Evolutionary conservation across 2,888 invertebrate species (phyloP).

Genomic region (Sepiola atlantica): DNA sequence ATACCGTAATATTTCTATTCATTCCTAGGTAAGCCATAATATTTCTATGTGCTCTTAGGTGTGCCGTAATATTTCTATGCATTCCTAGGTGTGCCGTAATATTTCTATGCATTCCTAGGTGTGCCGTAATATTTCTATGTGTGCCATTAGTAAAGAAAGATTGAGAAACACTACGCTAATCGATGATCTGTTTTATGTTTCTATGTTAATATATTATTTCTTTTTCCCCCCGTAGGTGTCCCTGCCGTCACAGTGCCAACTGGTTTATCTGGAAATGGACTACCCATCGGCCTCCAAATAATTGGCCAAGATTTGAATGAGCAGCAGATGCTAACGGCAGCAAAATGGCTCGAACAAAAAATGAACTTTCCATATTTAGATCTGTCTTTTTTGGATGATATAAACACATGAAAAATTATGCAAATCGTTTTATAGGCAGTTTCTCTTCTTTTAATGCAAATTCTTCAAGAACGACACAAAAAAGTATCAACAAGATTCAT

Average conservation of each 20-base stretch:
- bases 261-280: conserved; percentile 80
- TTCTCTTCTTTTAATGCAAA: neutral
- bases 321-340: conserved; percentile 83
- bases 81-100: no score
- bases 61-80: no score
- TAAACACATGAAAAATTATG: neutral
- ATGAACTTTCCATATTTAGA: conserved; percentile 62
- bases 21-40: no score
- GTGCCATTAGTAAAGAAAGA: no score
- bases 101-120: no score
- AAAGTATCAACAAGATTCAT: no score
- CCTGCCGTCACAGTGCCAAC: conserved; percentile 92
- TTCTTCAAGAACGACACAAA: no score
- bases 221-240: conserved; percentile 77
- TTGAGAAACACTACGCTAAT: no score
- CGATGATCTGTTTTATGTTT: no score
- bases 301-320: conserved; percentile 89
- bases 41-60: no score
- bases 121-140: no score
- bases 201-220: neutral
- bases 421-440: neutral
- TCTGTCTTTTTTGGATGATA: conserved; percentile 58
- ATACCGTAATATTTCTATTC: no score
- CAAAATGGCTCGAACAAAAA: conserved; percentile 81
- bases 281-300: conserved; percentile 91